A percentile compares a stretch with the other conserved stretches of the same genome.
phyloP scores from a whole-genome alignment of 2,113 vertebrate species.

The Nyctereutes procyonoides region DNA sequence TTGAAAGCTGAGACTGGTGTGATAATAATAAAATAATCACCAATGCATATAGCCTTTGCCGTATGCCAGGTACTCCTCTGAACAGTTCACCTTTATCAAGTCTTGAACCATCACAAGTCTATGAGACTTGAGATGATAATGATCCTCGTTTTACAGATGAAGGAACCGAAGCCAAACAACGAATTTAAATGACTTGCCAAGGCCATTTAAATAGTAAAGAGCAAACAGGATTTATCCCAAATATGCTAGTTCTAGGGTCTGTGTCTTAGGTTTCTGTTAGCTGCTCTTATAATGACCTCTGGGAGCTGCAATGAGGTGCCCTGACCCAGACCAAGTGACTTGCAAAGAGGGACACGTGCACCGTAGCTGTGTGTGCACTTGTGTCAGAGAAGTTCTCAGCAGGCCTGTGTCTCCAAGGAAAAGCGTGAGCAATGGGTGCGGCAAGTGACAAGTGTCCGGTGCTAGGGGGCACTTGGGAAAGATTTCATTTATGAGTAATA shows the following conservation, averaged over 20 bases:
- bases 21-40: background rate
- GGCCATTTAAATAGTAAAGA: background rate
- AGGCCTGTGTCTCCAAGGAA: background rate
- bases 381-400: background rate
- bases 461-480: background rate
- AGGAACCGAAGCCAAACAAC: background rate
- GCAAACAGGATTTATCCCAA: background rate
- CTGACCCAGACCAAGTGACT: background rate
- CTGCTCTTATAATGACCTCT: background rate
- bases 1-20: background rate
- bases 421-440: fast-evolving
- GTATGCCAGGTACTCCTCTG: background rate
- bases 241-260: background rate
- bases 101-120: background rate
- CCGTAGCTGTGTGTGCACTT: too few species aligned
- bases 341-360: background rate
- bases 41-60: background rate
- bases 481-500: background rate
- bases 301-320: background rate
- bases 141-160: background rate
- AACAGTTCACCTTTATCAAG: background rate
- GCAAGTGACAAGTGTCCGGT: background rate
- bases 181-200: background rate
- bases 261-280: background rate
- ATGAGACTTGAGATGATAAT: background rate